Evolutionary conservation across 1,140 invertebrate species (phyloP), one percentile per base, ranked within the genome.

Genomic region (Tribolium castaneum): DNA sequence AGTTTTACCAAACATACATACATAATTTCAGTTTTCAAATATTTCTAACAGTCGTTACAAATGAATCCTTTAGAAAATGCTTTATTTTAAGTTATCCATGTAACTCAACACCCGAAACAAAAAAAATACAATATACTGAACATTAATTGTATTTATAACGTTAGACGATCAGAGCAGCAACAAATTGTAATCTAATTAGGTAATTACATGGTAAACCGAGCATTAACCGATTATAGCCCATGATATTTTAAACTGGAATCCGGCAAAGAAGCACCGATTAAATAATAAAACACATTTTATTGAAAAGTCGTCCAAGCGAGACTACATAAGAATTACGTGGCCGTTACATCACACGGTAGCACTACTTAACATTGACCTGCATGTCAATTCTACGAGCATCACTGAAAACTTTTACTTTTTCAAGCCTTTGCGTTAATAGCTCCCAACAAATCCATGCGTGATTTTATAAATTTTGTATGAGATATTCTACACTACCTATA

Each of bases 361-460:
- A n/a, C n/a, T 35, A 30, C n/a, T 14, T 66, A 66, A 66, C 59
- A 66, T 35, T 66, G 59, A 66, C 59, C 59, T 35, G 30, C 30
- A 30, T 66, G 59, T 35, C 35, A 12, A 66, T 35, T 66, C 19
- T 30, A 39, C 30, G 30, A 66, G 59, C 59, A 34, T 66, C 59
- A 66, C 3, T 66, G 19, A 66, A 35, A 66, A 66, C 59, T 66
- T 66, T 66, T 66, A 66, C 59, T 66, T 66, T 66, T 22, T 35
- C 12, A 13, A 25, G 10, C 6, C 30, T 5, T 22, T 35, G 12
- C 59, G 30, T 13, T 25, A 35, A 14, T 59, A 19, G 34, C 59
- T 66, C 45, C 34, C 59, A 66, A 35, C 14, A 35, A 66, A 30
- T 30, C 5, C 25, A 30, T 30, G 59, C 59, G 6, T 14, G 12